phyloP scores from a whole-genome alignment of 2,888 invertebrate species.

The Parnassius orleans region DNA sequence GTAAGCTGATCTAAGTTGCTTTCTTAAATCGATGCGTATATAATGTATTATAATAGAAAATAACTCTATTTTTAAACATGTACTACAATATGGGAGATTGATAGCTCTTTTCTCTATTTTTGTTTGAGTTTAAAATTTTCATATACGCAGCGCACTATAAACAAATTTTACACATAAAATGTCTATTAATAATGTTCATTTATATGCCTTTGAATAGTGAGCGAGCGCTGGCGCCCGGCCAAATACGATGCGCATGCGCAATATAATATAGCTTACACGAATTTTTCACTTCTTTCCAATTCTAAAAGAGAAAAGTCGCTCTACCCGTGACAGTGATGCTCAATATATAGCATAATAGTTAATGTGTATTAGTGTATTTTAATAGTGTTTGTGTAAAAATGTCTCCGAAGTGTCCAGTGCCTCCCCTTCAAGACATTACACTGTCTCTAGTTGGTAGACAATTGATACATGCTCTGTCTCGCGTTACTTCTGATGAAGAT shows the following conservation, averaged over 20 bases:
- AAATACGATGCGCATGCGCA: conserved; percentile 57
- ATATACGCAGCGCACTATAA: conserved; percentile 52
- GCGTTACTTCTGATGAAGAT: conserved; percentile 82
- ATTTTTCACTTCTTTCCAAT: conserved; percentile 69
- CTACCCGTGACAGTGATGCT: conserved; percentile 53
- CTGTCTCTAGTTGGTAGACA: conserved; percentile 82
- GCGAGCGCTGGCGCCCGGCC: conserved; percentile 67
- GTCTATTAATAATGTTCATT: conserved; percentile 70
- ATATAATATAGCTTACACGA: conserved; percentile 64
- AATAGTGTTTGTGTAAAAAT: conserved; percentile 60
- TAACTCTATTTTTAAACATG: neutral
- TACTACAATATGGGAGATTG: conserved; percentile 1
- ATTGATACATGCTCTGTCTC: conserved; percentile 82
- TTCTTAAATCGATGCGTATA: too few relatives aligned
- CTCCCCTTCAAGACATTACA: conserved; percentile 81
- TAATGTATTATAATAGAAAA: neutral
- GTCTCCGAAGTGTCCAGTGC: conserved; percentile 84
- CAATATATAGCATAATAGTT: conserved; percentile 45
- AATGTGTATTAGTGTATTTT: conserved; percentile 31
- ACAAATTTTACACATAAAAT: conserved; percentile 69
- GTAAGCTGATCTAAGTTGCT: too few relatives aligned
- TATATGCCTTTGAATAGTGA: conserved; percentile 72
- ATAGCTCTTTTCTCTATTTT: conserved; percentile 9
- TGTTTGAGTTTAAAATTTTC: conserved; percentile 38
- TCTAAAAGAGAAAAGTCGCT: conserved; percentile 54